Conservation (phyloP, 2,113 vertebrate species). For the Austrofundulus limnaeus region DNA sequence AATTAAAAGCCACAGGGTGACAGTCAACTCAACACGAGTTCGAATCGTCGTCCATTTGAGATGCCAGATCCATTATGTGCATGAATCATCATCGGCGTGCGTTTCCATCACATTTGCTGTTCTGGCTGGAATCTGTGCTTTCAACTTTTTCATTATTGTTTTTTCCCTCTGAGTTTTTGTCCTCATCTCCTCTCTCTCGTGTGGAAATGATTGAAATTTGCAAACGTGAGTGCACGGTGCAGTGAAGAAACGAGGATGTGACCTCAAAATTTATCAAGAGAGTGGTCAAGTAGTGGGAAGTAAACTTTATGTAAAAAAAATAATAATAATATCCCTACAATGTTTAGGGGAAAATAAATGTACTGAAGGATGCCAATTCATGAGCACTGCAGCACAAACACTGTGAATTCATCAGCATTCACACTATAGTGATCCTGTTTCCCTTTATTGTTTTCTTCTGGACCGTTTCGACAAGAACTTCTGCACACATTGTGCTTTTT, state of each 20-base stretch:
- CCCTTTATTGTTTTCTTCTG: no score
- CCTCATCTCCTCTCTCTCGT: not conserved
- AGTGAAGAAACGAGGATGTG: slow-evolving; percentile 12
- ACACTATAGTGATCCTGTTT: no score
- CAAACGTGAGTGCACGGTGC: slow-evolving; percentile 12
- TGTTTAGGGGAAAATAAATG: no score
- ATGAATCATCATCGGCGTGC: slow-evolving; percentile 55
- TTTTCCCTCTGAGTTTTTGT: not conserved
- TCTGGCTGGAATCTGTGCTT: slow-evolving; percentile 58
- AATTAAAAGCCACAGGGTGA: slow-evolving; percentile 58
- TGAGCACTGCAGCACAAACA: no score
- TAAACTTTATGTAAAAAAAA: no score
- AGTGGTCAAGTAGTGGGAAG: no score
- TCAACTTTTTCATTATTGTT: slow-evolving; percentile 34
- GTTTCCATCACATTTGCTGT: slow-evolving; percentile 51
- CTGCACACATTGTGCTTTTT: no score
- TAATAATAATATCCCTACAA: no score
- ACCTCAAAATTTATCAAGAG: slow-evolving; percentile 11
- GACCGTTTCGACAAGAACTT: no score
- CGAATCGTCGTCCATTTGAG: slow-evolving; percentile 53
- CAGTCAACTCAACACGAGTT: slow-evolving; percentile 37
- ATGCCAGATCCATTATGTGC: slow-evolving; percentile 58
- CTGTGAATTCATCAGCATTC: no score
- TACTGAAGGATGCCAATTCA: no score
- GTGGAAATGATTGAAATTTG: slow-evolving; percentile 27